Evolutionary conservation across 2,113 vertebrate species (phyloP).

Genomic region (Echinops telfairi): DNA sequence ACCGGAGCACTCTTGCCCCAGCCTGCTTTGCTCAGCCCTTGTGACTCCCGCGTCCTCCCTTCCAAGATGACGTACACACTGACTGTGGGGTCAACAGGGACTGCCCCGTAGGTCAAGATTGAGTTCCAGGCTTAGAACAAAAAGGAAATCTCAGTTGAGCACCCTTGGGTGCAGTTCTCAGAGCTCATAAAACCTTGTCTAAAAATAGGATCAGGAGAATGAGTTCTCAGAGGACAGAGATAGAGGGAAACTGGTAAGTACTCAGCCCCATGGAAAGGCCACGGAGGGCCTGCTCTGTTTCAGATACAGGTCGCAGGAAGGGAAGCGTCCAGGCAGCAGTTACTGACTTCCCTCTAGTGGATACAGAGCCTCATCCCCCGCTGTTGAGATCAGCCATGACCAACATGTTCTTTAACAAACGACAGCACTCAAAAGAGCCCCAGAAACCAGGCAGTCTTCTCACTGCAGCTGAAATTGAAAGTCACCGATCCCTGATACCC

Average conservation of each 20-base stretch:
- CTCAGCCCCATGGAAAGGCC: not conserved
- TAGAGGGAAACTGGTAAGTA: not conserved
- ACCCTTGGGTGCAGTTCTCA: not conserved
- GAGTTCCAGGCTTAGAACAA: not conserved
- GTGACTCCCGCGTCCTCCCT: rapidly evolving
- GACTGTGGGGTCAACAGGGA: not conserved
- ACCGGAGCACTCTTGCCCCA: too few species aligned
- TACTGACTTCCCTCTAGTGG: not conserved
- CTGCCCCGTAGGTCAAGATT: not conserved
- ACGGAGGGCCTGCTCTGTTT: rapidly evolving
- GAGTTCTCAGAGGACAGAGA: not conserved
- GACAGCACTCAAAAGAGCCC: not conserved
- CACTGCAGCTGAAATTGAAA: not conserved
- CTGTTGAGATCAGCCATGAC: not conserved
- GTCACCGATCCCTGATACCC: not conserved
- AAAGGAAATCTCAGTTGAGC: not conserved
- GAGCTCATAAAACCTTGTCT: not conserved
- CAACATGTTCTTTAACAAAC: not conserved
- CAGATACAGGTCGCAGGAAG: too few species aligned
- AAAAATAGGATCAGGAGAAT: not conserved
- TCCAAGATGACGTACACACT: not conserved
- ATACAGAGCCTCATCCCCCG: not conserved
- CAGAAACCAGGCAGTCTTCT: not conserved
- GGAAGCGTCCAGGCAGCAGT: not conserved
- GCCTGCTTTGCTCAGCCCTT: not conserved